Percentiles rank a stretch among this genome's conserved stretches.
Conservation (phyloP, 2,888 invertebrate species). For the Oscheius myriophilus region DNA sequence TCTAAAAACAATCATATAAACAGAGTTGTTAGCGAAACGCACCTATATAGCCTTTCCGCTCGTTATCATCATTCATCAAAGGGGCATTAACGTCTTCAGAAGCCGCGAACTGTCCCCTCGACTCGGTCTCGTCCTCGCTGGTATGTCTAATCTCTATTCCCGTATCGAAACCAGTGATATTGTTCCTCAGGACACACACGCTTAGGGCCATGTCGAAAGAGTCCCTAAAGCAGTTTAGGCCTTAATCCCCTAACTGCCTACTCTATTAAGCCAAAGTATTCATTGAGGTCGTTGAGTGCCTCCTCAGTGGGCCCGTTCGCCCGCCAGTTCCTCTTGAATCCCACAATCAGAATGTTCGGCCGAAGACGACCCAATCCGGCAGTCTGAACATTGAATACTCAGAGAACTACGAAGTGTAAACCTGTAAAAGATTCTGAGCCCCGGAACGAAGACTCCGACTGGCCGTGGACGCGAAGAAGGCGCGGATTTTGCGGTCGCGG, state of each 20-base stretch:
- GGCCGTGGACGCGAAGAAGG: slow-evolving; percentile 81
- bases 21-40: not conserved
- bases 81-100: slow-evolving; percentile 44
- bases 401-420: not conserved
- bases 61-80: slow-evolving; percentile 4
- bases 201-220: slow-evolving; percentile 93
- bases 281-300: slow-evolving; percentile 73
- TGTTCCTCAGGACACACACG: slow-evolving; percentile 86
- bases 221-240: slow-evolving; percentile 76
- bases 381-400: not conserved
- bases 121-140: slow-evolving; percentile 81
- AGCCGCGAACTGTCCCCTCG: slow-evolving; percentile 65
- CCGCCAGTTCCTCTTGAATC: slow-evolving; percentile 93
- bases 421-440: slow-evolving; percentile 59
- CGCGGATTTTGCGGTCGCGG: slow-evolving; percentile 77
- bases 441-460: slow-evolving; percentile 71
- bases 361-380: slow-evolving; percentile 84
- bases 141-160: slow-evolving; percentile 77
- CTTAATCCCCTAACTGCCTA: slow-evolving; percentile 74
- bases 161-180: not conserved
- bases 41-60: not conserved
- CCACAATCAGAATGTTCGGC: slow-evolving; percentile 92
- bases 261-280: slow-evolving; percentile 95
- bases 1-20: no score
- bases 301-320: slow-evolving; percentile 72